Evolutionary conservation across 2,797 vertebrate genomes (phyloP), one percentile per base, ranked within the genome.

Genomic region (Austrolebias charrua): DNA sequence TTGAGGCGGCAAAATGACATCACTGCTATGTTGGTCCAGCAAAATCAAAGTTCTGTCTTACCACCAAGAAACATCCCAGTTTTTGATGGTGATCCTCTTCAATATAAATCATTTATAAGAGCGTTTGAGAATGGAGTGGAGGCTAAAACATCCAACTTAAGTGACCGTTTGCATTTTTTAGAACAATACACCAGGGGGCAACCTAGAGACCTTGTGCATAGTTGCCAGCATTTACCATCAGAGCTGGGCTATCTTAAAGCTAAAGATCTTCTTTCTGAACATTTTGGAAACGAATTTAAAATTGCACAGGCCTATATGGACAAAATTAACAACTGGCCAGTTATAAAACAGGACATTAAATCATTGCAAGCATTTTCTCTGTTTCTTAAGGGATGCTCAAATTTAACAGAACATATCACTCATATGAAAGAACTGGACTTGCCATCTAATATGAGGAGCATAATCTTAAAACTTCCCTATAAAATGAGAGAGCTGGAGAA

Each of bases 1-100:
- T 54, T 54, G 52, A 11, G 20, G n/a, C 13, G 24, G 33, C 52
- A 54, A 54, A 54, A 54, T 54, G 52, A 40, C 28, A 51, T 51
- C 14, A 31, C 28, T 51, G 14, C 28, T 14, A 51, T 16, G 13
- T 51, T 51, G 15, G 14, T 51, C 31, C 28, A 51, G 28, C 14
- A 51, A 31, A 51, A 33, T 52, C 28, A 28, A 11, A 50, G 48
- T 11, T 50, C 13, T 50, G 48, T 14, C 13, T 52, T 31, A 14
- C 15, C 50, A 52, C 50, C 50, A 52, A 52, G 50, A 52, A 16
- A 31, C 13, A 29, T 51, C 4, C 14, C 49, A 9, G 49, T 51
- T 51, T 51, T 51, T 8, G 35, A 38, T 0, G 35, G 9, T 11
- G 35, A 38, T 9, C 35, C 35, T 11, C 35, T 38, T 38, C 35